phyloP scores from a whole-genome alignment of 2,797 vertebrate genomes.

The Podarcis lilfordi region DNA sequence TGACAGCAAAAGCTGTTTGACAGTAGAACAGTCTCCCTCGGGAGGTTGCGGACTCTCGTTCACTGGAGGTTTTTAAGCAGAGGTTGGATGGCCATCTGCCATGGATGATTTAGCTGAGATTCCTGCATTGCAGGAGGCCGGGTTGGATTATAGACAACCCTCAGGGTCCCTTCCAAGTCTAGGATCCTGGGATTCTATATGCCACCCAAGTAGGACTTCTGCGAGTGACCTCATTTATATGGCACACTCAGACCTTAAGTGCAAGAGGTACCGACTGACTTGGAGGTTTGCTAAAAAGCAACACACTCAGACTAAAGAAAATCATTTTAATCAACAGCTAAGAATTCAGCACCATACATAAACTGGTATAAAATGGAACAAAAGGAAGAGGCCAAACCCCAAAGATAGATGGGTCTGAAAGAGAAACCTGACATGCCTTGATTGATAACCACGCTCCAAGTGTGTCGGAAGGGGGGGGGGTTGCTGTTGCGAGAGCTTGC shows the following conservation, averaged over 20 bases:
- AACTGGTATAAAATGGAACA: constrained; percentile 33
- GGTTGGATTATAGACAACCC: too few relatives aligned
- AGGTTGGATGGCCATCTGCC: too few relatives aligned
- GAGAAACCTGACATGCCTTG: constrained; percentile 61
- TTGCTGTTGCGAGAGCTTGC: constrained; percentile 57
- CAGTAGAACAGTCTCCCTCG: too few relatives aligned
- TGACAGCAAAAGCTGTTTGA: too few relatives aligned
- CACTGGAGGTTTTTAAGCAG: too few relatives aligned
- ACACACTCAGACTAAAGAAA: constrained; percentile 1
- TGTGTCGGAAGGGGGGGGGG: not conserved
- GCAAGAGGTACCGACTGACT: constrained; percentile 20
- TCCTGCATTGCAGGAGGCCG: too few relatives aligned
- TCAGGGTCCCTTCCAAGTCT: too few relatives aligned
- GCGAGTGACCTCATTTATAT: not conserved
- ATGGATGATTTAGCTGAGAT: too few relatives aligned
- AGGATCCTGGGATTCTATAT: too few relatives aligned
- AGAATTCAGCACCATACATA: not conserved
- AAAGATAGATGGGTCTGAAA: constrained; percentile 59
- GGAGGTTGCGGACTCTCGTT: too few relatives aligned
- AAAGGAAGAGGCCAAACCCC: constrained; percentile 58
- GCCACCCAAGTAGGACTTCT: not conserved
- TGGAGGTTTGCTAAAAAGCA: constrained; percentile 32
- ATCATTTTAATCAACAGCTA: constrained; percentile 37
- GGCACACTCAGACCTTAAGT: constrained; percentile 23
- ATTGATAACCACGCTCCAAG: constrained; percentile 63